phyloP scores from a whole-genome alignment of 2,113 vertebrate genomes.

The Acanthisitta chloris region DNA sequence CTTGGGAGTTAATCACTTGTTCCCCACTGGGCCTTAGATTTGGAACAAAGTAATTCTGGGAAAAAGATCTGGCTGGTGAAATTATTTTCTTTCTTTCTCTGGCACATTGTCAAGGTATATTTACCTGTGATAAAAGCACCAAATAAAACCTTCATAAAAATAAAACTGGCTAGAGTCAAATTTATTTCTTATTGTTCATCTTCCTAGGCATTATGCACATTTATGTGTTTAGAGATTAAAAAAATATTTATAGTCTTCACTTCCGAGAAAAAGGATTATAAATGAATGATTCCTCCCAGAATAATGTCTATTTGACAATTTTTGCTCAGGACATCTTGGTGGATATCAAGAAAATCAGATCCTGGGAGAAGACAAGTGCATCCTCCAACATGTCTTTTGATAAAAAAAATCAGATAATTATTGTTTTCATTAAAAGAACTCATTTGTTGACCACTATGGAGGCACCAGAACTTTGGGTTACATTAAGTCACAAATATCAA shows the following conservation, averaged over 20 bases:
- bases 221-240: background rate
- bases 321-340: background rate
- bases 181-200: background rate
- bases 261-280: background rate
- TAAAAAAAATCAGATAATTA: background rate
- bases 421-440: background rate
- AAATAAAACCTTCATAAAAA: background rate
- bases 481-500: background rate
- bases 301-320: background rate
- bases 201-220: background rate
- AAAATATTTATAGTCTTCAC: background rate
- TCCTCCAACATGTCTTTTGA: background rate
- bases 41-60: background rate
- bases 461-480: background rate
- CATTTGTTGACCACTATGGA: background rate
- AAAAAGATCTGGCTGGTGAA: slow-evolving; percentile 1
- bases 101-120: background rate
- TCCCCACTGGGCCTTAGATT: slow-evolving; percentile 22
- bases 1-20: slow-evolving; percentile 12
- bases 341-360: background rate
- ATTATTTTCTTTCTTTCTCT: slow-evolving; percentile 29
- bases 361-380: background rate
- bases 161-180: background rate
- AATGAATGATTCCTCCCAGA: background rate
- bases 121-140: background rate